A percentile compares a stretch with the other conserved stretches of the same genome.
Conservation (phyloP, 2,888 invertebrate genomes). For the Polyommatus iphigenia region DNA sequence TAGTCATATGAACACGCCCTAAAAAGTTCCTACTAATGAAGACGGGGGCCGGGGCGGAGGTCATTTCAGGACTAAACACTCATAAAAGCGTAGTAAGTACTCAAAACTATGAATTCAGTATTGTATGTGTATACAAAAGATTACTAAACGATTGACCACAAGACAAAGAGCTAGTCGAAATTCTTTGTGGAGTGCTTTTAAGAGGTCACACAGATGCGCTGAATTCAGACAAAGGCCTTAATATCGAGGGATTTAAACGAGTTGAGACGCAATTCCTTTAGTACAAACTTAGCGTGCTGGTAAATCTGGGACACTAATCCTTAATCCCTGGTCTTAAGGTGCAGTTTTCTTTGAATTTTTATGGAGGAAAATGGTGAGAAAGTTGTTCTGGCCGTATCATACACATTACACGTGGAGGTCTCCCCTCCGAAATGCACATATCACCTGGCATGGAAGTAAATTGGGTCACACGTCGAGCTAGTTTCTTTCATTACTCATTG, state of each 20-base stretch:
- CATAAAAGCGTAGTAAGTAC: background rate
- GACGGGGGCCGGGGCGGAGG: background rate
- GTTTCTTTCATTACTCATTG: constrained; percentile 36
- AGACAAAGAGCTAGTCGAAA: constrained; percentile 26
- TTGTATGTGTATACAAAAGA: constrained; percentile 2
- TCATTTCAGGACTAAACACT: background rate
- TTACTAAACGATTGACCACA: constrained; percentile 15
- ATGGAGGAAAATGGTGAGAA: constrained; percentile 31
- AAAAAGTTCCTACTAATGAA: background rate
- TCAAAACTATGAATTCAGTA: background rate
- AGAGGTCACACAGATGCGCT: constrained; percentile 62
- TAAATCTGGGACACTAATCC: background rate
- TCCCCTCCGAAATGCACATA: constrained; percentile 67
- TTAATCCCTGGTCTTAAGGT: constrained; percentile 26
- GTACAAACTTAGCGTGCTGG: constrained; percentile 41
- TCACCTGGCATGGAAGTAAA: constrained; percentile 69
- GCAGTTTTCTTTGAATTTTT: constrained; percentile 30
- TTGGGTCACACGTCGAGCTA: constrained; percentile 72
- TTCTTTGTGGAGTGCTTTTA: constrained; percentile 30
- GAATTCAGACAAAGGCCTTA: constrained; percentile 65
- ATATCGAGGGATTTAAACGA: constrained; percentile 56
- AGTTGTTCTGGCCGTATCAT: constrained; percentile 55
- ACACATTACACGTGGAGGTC: constrained; percentile 66
- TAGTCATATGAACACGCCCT: too few relatives aligned
- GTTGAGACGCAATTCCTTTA: constrained; percentile 62